Evolutionary conservation across 2,888 invertebrate species (phyloP), one percentile per base, ranked within the genome.

Genomic region (Drosophila colorata): DNA sequence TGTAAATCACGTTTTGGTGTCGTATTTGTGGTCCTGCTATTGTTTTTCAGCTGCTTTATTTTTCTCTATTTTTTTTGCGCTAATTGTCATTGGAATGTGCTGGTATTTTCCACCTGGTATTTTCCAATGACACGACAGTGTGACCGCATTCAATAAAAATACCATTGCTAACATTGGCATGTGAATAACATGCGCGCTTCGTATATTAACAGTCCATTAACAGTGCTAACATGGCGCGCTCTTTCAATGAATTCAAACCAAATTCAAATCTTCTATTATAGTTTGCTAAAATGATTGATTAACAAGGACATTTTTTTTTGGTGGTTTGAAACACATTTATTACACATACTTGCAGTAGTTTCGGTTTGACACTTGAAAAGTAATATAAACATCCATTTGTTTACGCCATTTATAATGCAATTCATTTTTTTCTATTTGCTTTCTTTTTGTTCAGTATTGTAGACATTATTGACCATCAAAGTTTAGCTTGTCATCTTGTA

Each of bases 31-130:
- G 40, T 78, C 74, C 78, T 78, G 59, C 56, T 75, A 68, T 75
- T 75, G 69, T 75, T 64, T 78, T 72, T 52, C 56, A 67, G 44
- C 41, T 58, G 49, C 25, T 68, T 69, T 67, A 55, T 60, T 46
- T 72, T 58, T 49, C 52, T 48, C 33, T 67, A 9, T 38, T 31
- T 58, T 28, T 61, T 83, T 78, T 76, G 80, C 79, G 72, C 72
- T 80, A 80, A 80, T 80, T 80, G 69, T 33, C 66, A 85, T 78
- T 82, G 86, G 86, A 80, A 78, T 69, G 51, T 67, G 51, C 37
- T 80, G 61, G 78, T 74, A 77, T 77, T 57, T 69, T 61, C 37
- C 43, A 63, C 41, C 35, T 44, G 38, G 68, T 77, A 74, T 74
- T 77, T 74, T 74, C 73, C 73, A 67, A 38, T 63, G 8, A 0